Percentiles rank a stretch among this genome's conserved stretches.
phyloP scores from a whole-genome alignment of 2,888 invertebrate species.

The Thecocarcelia acutangulata region DNA sequence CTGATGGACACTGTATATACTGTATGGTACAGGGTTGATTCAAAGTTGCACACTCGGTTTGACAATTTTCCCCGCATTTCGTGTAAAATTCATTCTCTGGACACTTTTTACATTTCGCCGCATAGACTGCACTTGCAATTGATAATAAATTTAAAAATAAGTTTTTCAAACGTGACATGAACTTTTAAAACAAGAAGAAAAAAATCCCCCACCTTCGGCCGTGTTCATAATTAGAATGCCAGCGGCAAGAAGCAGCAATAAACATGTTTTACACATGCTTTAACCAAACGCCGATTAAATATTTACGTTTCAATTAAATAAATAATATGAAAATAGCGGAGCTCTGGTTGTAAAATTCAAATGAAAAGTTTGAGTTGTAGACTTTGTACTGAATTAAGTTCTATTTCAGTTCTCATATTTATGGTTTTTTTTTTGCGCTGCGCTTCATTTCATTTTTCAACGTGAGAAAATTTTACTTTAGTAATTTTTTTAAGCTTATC shows the following conservation, averaged over 20 bases:
- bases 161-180: neutral
- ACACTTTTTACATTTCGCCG: neutral
- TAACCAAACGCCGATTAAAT: neutral
- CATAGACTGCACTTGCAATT: neutral
- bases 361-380: no score
- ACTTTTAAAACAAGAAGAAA: neutral
- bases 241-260: conserved; percentile 21
- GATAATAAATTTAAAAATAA: neutral
- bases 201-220: conserved; percentile 46
- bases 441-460: no score
- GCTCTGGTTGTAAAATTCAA: no score
- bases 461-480: no score
- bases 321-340: neutral
- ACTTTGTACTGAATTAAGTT: neutral
- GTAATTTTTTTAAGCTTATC: no score
- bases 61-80: conserved; percentile 76
- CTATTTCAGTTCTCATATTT: neutral
- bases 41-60: conserved; percentile 77
- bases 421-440: neutral
- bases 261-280: conserved; percentile 49
- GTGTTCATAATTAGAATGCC: neutral
- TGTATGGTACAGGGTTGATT: conserved; percentile 74
- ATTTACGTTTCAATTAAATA: neutral
- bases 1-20: conserved; percentile 76
- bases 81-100: conserved; percentile 55